Percentiles rank a stretch among this genome's conserved stretches.
These are phyloP conservation scores for Perodicticus potto DNA, from an alignment of 2,797 vertebrate species.

Conservation along the genomic window DNA sequence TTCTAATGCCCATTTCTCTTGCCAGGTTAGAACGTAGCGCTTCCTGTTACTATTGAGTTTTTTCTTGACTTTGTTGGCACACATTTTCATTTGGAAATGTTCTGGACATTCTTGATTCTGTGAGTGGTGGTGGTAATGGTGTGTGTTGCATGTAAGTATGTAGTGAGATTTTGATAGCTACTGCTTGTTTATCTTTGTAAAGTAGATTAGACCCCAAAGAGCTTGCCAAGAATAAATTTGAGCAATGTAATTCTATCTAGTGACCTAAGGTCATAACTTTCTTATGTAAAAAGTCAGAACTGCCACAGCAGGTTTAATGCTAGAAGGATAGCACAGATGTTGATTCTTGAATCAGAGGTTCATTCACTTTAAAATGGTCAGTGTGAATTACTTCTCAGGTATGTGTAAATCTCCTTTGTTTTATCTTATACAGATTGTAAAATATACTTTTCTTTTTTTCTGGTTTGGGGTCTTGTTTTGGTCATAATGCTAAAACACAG, in stretches of 20 bases:
- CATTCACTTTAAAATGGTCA: slow-evolving; percentile 56
- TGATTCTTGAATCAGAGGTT: slow-evolving; percentile 59
- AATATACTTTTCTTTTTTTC: not conserved
- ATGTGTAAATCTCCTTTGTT: slow-evolving; percentile 41
- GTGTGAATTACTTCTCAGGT: not conserved
- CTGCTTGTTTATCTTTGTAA: slow-evolving; percentile 79
- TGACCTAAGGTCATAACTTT: slow-evolving; percentile 80
- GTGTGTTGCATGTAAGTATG: not conserved
- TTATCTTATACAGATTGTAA: slow-evolving; percentile 49
- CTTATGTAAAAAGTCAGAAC: slow-evolving; percentile 79
- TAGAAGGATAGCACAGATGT: slow-evolving; percentile 19
- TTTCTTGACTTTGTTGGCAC: not conserved
- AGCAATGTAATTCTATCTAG: slow-evolving; percentile 81
- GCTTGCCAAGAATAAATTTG: slow-evolving; percentile 82
- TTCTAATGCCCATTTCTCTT: slow-evolving; percentile 7
- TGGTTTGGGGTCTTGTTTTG: not conserved
- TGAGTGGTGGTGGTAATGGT: not conserved
- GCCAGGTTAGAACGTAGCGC: not conserved
- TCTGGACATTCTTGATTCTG: not conserved
- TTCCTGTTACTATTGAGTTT: not conserved
- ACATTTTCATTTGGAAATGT: not conserved
- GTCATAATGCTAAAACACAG: slow-evolving; percentile 42
- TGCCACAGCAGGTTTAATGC: slow-evolving; percentile 75
- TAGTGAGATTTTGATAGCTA: slow-evolving; percentile 57
- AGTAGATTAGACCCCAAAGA: slow-evolving; percentile 71